Conservation (phyloP, 2,113 vertebrate species). For the Hydrochoerus hydrochaeris region DNA sequence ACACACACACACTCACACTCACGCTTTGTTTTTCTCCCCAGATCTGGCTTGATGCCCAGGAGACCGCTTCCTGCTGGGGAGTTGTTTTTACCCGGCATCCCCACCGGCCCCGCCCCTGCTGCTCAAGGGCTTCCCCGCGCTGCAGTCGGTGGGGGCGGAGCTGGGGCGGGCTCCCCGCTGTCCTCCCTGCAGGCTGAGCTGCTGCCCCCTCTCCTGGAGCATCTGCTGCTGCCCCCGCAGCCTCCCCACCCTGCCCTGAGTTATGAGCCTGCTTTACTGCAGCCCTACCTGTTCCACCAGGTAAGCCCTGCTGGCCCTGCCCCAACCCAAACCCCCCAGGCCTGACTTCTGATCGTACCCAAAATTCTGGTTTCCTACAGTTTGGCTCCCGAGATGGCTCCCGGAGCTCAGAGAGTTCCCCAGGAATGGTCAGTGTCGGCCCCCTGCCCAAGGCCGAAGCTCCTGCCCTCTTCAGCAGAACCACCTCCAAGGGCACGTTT, state of each 20-base stretch:
- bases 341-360: conserved; percentile 52
- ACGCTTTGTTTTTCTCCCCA: conserved; percentile 63
- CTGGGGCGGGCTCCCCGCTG: conserved; percentile 62
- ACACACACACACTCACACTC: neutral
- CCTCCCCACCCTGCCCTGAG: conserved; percentile 87
- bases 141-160: conserved; percentile 32
- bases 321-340: neutral
- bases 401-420: conserved; percentile 85
- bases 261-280: conserved; percentile 89
- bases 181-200: conserved; percentile 88
- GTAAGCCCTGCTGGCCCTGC: conserved; percentile 76
- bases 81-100: conserved; percentile 61
- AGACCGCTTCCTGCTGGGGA: conserved; percentile 67
- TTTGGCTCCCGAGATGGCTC: conserved; percentile 90
- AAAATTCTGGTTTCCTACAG: conserved; percentile 83
- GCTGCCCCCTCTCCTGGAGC: conserved; percentile 91
- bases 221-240: conserved; percentile 89
- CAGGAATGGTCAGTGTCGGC: conserved; percentile 77
- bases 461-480: conserved; percentile 81
- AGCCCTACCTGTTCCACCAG: conserved; percentile 94
- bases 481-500: conserved; percentile 80
- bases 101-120: conserved; percentile 57
- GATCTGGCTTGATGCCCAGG: conserved; percentile 72
- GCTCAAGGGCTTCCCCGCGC: conserved; percentile 61
- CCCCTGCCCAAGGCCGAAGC: conserved; percentile 74